Conservation (phyloP, 2,888 invertebrate genomes). For the Noctua fimbriata region DNA sequence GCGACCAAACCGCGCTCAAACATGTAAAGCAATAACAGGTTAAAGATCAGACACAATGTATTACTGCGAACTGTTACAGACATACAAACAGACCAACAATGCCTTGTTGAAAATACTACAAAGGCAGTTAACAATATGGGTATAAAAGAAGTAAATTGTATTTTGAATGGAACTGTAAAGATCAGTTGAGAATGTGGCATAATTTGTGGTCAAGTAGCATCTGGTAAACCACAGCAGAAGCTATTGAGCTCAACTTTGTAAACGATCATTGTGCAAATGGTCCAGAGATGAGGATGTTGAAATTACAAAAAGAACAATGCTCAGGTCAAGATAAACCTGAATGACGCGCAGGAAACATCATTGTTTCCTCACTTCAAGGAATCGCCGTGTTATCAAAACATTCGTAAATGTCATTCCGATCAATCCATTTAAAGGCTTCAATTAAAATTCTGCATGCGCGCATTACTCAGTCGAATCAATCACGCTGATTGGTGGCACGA, state of each 20-base stretch:
- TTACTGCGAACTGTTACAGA: slow-evolving; percentile 44
- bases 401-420: slow-evolving; percentile 47
- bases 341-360: slow-evolving; percentile 41
- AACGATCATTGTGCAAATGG: not conserved
- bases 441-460: slow-evolving; percentile 73
- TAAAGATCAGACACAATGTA: slow-evolving; percentile 57
- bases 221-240: slow-evolving; percentile 40
- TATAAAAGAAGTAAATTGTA: slow-evolving; percentile 32
- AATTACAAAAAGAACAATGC: slow-evolving; percentile 25
- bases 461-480: slow-evolving; percentile 78
- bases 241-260: slow-evolving; percentile 5
- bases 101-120: slow-evolving; percentile 43
- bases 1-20: slow-evolving; percentile 29
- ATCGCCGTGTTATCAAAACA: slow-evolving; percentile 60
- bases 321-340: slow-evolving; percentile 33
- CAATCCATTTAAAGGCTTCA: slow-evolving; percentile 64
- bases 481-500: slow-evolving; percentile 82
- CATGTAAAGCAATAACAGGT: slow-evolving; percentile 67
- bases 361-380: slow-evolving; percentile 54
- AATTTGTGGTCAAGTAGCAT: slow-evolving; percentile 48
- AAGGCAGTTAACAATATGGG: slow-evolving; percentile 22
- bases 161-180: slow-evolving; percentile 26
- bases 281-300: slow-evolving; percentile 9
- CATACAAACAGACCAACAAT: slow-evolving; percentile 23
- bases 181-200: slow-evolving; percentile 24